phyloP scores from a whole-genome alignment of 2,888 invertebrate species.

The Corythucha ciliata region DNA sequence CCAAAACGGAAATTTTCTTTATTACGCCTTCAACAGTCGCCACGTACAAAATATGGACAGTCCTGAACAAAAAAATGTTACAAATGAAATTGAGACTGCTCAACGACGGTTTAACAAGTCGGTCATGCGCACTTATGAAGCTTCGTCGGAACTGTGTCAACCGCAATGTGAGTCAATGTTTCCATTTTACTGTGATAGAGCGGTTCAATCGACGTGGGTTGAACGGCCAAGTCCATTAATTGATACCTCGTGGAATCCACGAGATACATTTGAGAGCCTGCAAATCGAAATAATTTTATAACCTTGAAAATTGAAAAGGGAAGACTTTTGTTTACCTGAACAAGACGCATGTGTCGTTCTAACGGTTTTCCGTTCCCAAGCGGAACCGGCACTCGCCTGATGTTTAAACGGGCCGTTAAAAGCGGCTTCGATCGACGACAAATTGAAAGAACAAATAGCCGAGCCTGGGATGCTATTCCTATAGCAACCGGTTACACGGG shows the following conservation, averaged over 20 bases:
- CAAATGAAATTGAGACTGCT: background rate
- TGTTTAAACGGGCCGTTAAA: constrained; percentile 81
- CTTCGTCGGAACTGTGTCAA: constrained; percentile 70
- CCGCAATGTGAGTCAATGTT: constrained; percentile 62
- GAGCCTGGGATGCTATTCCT: constrained; percentile 83
- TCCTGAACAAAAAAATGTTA: constrained; percentile 31
- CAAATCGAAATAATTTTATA: constrained; percentile 12
- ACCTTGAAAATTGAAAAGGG: background rate
- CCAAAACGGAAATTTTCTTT: constrained; percentile 69
- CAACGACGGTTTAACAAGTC: background rate
- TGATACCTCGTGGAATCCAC: constrained; percentile 58
- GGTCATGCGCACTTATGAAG: constrained; percentile 45
- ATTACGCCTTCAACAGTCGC: constrained; percentile 66
- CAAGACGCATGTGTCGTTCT: constrained; percentile 26
- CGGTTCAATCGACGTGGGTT: constrained; percentile 60
- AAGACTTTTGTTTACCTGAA: background rate
- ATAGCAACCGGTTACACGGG: constrained; percentile 30
- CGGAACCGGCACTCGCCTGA: constrained; percentile 63
- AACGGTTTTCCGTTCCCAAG: constrained; percentile 56
- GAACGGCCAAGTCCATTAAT: constrained; percentile 78
- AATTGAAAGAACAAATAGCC: constrained; percentile 82
- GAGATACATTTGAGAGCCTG: constrained; percentile 35
- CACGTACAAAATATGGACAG: constrained; percentile 69
- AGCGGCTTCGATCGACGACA: constrained; percentile 66
- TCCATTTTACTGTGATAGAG: constrained; percentile 62